Percentiles rank a stretch among this genome's conserved stretches.
Conservation (phyloP, 2,113 vertebrate species). For the Ascaphus truei region DNA sequence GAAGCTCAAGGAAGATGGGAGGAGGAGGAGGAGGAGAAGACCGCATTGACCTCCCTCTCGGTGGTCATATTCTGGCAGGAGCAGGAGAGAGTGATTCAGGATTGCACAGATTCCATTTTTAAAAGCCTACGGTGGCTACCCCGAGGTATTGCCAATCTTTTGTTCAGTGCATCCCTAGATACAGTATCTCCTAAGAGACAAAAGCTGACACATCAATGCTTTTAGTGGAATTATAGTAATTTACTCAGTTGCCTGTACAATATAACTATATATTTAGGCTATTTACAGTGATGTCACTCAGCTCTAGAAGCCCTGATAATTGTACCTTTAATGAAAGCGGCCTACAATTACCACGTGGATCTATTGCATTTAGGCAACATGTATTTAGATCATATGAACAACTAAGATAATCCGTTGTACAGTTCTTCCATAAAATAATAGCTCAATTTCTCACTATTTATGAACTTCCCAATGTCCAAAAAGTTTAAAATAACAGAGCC, state of each 20-base stretch:
- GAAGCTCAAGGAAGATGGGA: too few species aligned
- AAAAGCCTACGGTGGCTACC: neutral
- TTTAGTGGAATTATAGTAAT: conserved; percentile 9
- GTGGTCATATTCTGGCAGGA: too few species aligned
- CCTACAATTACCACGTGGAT: conserved; percentile 6
- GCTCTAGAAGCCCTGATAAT: conserved; percentile 1
- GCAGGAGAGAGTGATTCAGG: too few species aligned
- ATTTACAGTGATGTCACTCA: neutral
- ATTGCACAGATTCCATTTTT: neutral
- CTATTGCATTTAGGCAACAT: neutral
- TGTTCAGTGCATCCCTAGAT: conserved; percentile 11
- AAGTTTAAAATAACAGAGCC: too few species aligned
- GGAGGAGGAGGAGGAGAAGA: too few species aligned
- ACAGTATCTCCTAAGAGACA: neutral
- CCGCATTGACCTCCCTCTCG: too few species aligned
- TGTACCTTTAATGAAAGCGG: conserved; percentile 6
- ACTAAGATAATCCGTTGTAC: too few species aligned
- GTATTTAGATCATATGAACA: too few species aligned
- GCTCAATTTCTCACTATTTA: too few species aligned
- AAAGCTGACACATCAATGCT: neutral
- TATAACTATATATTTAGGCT: conserved; percentile 21
- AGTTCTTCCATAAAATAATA: too few species aligned
- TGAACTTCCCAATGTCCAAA: too few species aligned
- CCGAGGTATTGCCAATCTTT: neutral
- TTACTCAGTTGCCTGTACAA: conserved; percentile 15